Base-by-base conservation (phyloP, 2,113 vertebrate genomes). In the Echinops telfairi region DNA sequence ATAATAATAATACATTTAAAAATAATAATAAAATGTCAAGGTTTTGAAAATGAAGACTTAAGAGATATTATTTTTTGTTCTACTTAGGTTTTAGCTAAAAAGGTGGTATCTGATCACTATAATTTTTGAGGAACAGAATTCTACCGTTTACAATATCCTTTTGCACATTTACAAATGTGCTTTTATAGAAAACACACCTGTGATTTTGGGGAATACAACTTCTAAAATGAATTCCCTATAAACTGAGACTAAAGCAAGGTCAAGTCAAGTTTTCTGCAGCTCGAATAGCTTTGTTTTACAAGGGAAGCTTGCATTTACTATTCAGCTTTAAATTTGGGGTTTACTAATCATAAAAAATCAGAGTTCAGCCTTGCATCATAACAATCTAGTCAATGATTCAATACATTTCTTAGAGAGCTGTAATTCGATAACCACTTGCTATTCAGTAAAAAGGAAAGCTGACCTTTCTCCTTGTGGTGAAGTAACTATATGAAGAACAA, bases 381-480 rank as follows among this genome's bases (percentile, higher is more conserved):
- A 93, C 53, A 86, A 68, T 58, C 68, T 68, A 88, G 33, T 36
- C n/a, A 58, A 27, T 15, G 79, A 86, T 90, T 88, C 62, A 92
- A 88, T 85, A 88, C 3, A 36, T 66, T 92, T 90, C 88, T 92
- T 71, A 83, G 29, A 83, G 40, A 22, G 38, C 43, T 87, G 10
- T 96, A 94, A 92, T 93, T 84, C 87, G 89, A 71, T 89, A 88
- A 80, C 77, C 73, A 77, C 36, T 66, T 86, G 71, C 60, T 95
- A 92, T 70, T 75, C 86, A 90, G 80, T 70, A 75, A 83, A 91
- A 94, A 92, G 73, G 58, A 87, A 96, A 83, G 36, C 76, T 92
- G 92, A 71, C 73, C 84, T 97, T 95, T 95, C 84, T 93, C 73
- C 31, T 60, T 40, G 83, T 84, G 31, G 89, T 43, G n/a, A 93